These are phyloP conservation scores for Lepidurus arcticus DNA, from an alignment of 1,140 invertebrate genomes.

Conservation along the genomic window DNA sequence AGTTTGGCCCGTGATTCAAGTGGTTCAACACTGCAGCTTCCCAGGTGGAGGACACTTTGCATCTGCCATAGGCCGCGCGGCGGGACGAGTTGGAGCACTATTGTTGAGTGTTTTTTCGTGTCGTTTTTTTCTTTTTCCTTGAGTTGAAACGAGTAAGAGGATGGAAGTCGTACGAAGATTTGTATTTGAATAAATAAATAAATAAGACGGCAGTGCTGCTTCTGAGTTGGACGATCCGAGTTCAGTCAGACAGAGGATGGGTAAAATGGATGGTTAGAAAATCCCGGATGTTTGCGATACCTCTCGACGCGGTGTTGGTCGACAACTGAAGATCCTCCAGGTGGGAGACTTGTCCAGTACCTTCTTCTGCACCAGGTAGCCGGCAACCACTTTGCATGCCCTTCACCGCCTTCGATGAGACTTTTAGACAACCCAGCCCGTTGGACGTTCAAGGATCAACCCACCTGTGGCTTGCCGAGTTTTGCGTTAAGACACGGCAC, in stretches of 20 bases:
- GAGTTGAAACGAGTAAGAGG: too few relatives aligned
- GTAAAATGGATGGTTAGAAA: not conserved
- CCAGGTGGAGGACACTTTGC: not conserved
- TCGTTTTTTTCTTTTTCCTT: too few relatives aligned
- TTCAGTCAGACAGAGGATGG: not conserved
- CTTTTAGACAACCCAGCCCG: constrained; percentile 10
- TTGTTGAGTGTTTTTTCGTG: not conserved
- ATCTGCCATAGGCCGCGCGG: not conserved
- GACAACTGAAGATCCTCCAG: constrained; percentile 21
- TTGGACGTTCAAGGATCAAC: constrained; percentile 1
- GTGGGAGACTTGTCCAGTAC: not conserved
- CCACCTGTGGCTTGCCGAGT: constrained; percentile 1
- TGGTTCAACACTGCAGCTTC: not conserved
- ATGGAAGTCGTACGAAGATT: too few relatives aligned
- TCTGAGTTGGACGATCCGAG: not conserved
- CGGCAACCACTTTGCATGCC: constrained; percentile 20
- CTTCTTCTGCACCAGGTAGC: not conserved
- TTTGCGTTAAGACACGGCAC: not conserved
- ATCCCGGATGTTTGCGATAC: constrained; percentile 18
- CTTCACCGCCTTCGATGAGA: constrained; percentile 14
- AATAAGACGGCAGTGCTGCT: not conserved
- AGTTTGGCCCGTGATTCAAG: not conserved
- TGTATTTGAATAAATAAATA: too few relatives aligned
- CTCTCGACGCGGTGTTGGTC: constrained; percentile 13
- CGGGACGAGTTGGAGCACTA: not conserved